Conservation (phyloP, 2,797 vertebrate species). For the Chloroceryle amazona region DNA sequence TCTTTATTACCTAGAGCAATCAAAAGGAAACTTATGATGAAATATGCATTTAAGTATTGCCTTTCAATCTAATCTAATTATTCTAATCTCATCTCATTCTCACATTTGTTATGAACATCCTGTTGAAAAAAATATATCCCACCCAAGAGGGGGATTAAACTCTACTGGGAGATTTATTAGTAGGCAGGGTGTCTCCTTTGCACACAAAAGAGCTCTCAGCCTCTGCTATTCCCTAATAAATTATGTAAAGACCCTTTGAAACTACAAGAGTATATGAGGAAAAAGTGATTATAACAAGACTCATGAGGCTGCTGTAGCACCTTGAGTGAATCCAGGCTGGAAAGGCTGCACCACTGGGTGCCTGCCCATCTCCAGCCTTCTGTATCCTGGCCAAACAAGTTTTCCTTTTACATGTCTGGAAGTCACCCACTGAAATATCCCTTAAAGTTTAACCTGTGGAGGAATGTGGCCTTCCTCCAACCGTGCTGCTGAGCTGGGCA, state of each 20-base stretch:
- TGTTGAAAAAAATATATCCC: background rate
- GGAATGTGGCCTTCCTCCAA: background rate
- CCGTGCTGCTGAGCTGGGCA: background rate
- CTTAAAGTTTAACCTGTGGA: background rate
- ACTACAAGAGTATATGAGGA: background rate
- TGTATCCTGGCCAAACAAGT: background rate
- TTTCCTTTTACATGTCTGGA: background rate
- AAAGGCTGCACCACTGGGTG: rapidly evolving
- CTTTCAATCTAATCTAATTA: background rate
- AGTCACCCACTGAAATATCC: background rate
- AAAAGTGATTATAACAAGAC: background rate
- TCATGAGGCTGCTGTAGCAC: background rate
- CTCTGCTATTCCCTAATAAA: background rate
- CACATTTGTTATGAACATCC: background rate
- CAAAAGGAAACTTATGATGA: background rate
- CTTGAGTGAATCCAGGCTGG: background rate
- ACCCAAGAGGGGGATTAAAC: background rate
- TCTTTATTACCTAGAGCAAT: background rate
- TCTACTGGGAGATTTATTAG: background rate
- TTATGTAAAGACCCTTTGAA: background rate
- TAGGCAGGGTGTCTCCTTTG: background rate
- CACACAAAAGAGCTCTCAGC: background rate
- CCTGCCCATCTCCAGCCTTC: background rate
- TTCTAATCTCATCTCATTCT: background rate
- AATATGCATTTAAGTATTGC: background rate